Percentiles rank a stretch among this genome's conserved stretches.
phyloP scores from a whole-genome alignment of 1,140 invertebrate species.

The Antheraea mylitta region DNA sequence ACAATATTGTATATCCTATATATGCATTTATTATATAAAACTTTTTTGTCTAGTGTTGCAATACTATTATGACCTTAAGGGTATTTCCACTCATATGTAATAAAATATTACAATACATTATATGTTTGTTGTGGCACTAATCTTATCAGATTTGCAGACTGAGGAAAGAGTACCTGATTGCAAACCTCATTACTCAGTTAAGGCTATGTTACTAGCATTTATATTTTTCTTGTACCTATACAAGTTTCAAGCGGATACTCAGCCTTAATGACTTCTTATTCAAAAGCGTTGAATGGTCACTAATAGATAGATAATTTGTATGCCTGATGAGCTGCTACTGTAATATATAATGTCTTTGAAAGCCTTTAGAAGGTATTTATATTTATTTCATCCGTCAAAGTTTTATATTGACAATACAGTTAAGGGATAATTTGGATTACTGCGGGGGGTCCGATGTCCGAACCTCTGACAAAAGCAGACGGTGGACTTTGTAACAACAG shows the following conservation, averaged over 20 bases:
- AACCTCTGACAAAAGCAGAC: constrained; percentile 47
- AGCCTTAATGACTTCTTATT: constrained; percentile 29
- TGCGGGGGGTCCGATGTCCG: constrained; percentile 37
- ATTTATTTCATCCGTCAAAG: background rate
- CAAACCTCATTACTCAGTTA: constrained; percentile 15
- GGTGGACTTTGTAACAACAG: constrained; percentile 32
- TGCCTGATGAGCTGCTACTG: constrained; percentile 18
- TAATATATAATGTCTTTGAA: constrained; percentile 16
- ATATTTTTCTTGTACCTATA: too few species aligned
- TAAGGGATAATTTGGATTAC: constrained; percentile 46
- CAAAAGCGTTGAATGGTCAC: constrained; percentile 23
- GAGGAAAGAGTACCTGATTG: constrained; percentile 9
- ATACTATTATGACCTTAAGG: background rate
- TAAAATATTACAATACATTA: background rate
- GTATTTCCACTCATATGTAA: background rate
- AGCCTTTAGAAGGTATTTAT: background rate
- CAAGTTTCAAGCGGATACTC: constrained; percentile 6
- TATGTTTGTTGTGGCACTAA: constrained; percentile 11
- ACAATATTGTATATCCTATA: too few species aligned
- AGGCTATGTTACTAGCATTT: constrained; percentile 13
- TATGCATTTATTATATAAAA: too few species aligned
- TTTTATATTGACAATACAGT: constrained; percentile 23
- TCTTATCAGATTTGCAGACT: constrained; percentile 20
- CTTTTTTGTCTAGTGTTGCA: too few species aligned
- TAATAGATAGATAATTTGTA: constrained; percentile 1